Percentiles rank a stretch among this genome's conserved stretches.
These are phyloP conservation scores for Bombus picipes DNA, from an alignment of 1,140 invertebrate species.

Conservation along the genomic window DNA sequence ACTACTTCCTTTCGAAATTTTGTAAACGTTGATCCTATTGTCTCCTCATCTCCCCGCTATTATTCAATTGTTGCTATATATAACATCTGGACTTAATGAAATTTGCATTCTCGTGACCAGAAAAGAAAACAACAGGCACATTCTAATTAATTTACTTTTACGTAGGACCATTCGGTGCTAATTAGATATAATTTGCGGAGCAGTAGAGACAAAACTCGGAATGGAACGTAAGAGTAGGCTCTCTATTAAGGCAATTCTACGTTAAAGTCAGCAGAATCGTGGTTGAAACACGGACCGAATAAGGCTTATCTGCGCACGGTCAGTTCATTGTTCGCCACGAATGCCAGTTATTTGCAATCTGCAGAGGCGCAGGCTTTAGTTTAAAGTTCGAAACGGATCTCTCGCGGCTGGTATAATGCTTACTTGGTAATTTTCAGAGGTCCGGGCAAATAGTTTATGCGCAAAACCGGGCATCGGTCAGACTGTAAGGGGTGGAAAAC, in stretches of 20 bases:
- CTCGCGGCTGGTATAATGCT: conserved; percentile 57
- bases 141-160: not conserved
- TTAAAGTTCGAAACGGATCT: conserved; percentile 60
- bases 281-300: conserved; percentile 17
- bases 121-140: not conserved
- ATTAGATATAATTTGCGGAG: not conserved
- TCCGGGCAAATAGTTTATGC: conserved; percentile 65
- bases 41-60: too few relatives aligned
- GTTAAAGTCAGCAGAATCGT: conserved; percentile 43
- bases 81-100: too few relatives aligned
- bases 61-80: too few relatives aligned
- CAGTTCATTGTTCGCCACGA: conserved; percentile 42
- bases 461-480: conserved; percentile 47
- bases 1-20: too few relatives aligned
- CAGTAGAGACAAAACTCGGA: too few relatives aligned
- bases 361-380: conserved; percentile 44
- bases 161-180: not conserved
- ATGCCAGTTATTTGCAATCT: conserved; percentile 52
- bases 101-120: too few relatives aligned
- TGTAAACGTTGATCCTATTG: too few relatives aligned
- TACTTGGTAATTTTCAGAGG: conserved; percentile 69
- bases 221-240: not conserved
- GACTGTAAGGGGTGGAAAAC: conserved; percentile 26
- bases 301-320: conserved; percentile 33
- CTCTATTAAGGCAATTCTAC: conserved; percentile 39